Evolutionary conservation across 2,888 invertebrate species (phyloP), one percentile per base, ranked within the genome.

Genomic region (Leptinotarsa tumamoca): DNA sequence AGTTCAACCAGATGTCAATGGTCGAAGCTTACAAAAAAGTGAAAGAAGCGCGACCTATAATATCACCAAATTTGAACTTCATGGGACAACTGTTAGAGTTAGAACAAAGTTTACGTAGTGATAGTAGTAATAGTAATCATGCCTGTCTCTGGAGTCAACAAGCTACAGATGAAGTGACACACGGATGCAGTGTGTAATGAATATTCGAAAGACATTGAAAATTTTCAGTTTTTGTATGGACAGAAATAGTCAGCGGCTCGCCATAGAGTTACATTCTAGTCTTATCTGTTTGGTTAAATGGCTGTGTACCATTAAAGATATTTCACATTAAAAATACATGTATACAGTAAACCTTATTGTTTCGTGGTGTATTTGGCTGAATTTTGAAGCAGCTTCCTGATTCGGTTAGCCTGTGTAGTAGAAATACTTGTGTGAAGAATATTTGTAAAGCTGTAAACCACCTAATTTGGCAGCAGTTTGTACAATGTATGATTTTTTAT

Each of bases 61-160:
- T 98, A 84, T 97, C 97, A 75, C 98, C 98, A 3, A 98, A 98
- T 89, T 91, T 97, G 77, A 98, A 98, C 87, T 98, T 98, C 89
- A 95, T 98, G 92, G 95, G 94, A 21, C 98, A 98, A 89, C 90
- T 98, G 82, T 90, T 94, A 82, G 96, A 97, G 87, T 90, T 95
- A 84, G 96, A 96, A 87, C 93, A 95, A 86, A 92, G 90, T 82
- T 88, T 94, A 81, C 89, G 91, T 73, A 87, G 85, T 78, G 87
- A 87, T 74, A 82, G 83, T 75, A 82, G 84, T 74, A 85, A 86
- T 69, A 88, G 88, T 71, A 89, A 89, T 80, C 89, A 89, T 77
- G 90, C 89, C 80, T 90, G 89, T 82, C 88, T 90, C 70, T 90
- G 90, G 90, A 90, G 89, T 82, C 89, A 90, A 79, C 90, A 90